A percentile compares a stretch with the other conserved stretches of the same genome.
These are phyloP conservation scores for Acrocephalus scirpaceus DNA, from an alignment of 2,797 vertebrate species.

Conservation along the genomic window DNA sequence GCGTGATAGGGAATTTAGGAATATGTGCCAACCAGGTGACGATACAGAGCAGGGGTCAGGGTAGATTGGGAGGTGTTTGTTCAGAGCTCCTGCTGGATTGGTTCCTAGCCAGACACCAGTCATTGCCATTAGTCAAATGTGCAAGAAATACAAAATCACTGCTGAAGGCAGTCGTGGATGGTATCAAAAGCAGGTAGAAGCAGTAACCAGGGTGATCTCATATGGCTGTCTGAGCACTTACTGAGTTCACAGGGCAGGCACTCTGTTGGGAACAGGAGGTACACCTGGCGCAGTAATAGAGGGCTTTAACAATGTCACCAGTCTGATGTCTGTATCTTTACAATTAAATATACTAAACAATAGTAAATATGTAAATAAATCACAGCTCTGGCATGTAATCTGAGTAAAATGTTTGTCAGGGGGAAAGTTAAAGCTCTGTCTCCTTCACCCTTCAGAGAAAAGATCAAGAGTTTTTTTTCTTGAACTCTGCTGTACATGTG, in stretches of 20 bases:
- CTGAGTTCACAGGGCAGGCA: not conserved
- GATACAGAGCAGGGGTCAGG: not conserved
- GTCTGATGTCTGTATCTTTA: not conserved
- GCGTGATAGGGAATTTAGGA: not conserved
- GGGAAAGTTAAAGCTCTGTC: not conserved
- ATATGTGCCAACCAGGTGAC: not conserved
- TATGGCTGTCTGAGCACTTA: not conserved
- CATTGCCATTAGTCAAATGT: rapidly evolving
- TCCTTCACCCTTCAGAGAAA: not conserved
- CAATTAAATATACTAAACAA: not conserved
- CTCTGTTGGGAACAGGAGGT: not conserved
- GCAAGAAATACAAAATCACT: not conserved
- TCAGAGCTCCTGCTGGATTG: not conserved
- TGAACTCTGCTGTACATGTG: not conserved
- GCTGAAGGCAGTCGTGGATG: rapidly evolving
- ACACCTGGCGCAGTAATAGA: not conserved
- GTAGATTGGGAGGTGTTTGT: rapidly evolving
- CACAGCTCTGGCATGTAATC: not conserved
- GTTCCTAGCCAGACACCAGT: not conserved
- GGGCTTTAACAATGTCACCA: not conserved
- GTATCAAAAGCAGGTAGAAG: not conserved
- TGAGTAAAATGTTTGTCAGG: not conserved
- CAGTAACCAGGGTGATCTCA: not conserved
- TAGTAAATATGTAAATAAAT: not conserved
- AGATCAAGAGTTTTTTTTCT: not conserved